These are phyloP conservation scores for Pangasianodon gigas DNA, from an alignment of 2,113 vertebrate species.

Conservation along the genomic window DNA sequence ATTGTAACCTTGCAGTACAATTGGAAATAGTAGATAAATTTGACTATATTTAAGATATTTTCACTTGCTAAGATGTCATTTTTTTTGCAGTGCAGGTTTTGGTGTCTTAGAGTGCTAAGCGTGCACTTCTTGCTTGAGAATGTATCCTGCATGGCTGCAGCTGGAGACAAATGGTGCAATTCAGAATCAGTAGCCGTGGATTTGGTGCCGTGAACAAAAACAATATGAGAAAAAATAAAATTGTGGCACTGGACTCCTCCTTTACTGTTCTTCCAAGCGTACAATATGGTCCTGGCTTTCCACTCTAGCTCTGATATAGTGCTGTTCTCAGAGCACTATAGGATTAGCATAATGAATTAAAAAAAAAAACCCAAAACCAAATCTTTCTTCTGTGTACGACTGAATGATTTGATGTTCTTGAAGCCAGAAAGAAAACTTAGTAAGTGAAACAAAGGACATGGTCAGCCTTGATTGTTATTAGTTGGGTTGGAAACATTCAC, in stretches of 20 bases:
- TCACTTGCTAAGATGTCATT: not conserved
- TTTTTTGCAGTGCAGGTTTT: not conserved
- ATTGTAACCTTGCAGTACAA: not conserved
- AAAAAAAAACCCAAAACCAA: not conserved
- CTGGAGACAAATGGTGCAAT: conserved; percentile 48
- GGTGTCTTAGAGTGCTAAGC: conserved; percentile 33
- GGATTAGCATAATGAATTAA: not conserved
- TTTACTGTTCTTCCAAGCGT: not conserved
- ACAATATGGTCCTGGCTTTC: not conserved
- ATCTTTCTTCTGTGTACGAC: not conserved
- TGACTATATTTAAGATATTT: not conserved
- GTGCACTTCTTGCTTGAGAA: conserved; percentile 31
- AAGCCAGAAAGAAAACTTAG: not conserved
- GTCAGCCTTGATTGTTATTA: not conserved
- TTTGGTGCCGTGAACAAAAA: conserved; percentile 44
- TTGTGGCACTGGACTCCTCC: not conserved
- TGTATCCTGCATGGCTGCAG: conserved; percentile 16
- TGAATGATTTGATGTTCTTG: not conserved
- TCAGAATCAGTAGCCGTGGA: conserved; percentile 27
- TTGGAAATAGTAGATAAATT: not conserved
- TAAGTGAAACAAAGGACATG: not conserved
- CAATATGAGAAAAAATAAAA: conserved; percentile 41
- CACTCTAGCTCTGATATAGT: not conserved
- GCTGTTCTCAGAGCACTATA: not conserved
- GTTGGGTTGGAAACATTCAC: not conserved